Evolutionary conservation across 2,888 invertebrate species (phyloP), one percentile per base, ranked within the genome.

Genomic region (Platycnemis pennipes): DNA sequence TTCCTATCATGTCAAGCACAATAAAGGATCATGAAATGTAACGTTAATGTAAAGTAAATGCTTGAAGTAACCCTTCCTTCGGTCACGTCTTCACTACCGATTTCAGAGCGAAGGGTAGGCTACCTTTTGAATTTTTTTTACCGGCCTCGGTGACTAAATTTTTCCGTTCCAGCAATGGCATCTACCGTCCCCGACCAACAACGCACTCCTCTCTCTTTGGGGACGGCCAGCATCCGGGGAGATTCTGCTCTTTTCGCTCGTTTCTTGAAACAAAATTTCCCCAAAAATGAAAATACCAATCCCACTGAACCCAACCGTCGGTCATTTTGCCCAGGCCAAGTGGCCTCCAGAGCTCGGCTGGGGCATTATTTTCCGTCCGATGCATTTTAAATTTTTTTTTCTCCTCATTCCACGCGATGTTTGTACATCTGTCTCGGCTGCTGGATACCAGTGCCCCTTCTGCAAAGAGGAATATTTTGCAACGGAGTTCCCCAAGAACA

Each of bases 131-230:
- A 19, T 49, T 11, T 49, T 49, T 19, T 19, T 44, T 46, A 26
- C 45, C n/a, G n/a, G n/a, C 77, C 77, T 13, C 77, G n/a, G n/a
- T n/a, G 77, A 77, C 77, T 88, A 31, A 88, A 49, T 88, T 49
- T 88, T 88, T 46, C 45, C 49, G 45, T 88, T 49, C 31, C 45
- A 46, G 19, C 49, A 37, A 31, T 31, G 11, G 77, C 77, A 1
- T 16, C 77, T 37, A 77, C 31, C n/a, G 4, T 4, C 69, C n/a
- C 77, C 1, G 1, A 11, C 37, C 37, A 37, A 7, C 8, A 37
- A 31, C 77, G 37, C 37, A 26, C 31, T 31, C 69, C 31, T 31
- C 31, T 69, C 19, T 16, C 77, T 26, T 26, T 77, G 77, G 77
- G 7, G 26, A 63, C 63, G 63, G 37, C 77, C 31, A 13, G 8